Conservation (phyloP, 2,113 vertebrate species). For the Marmota flaviventris region DNA sequence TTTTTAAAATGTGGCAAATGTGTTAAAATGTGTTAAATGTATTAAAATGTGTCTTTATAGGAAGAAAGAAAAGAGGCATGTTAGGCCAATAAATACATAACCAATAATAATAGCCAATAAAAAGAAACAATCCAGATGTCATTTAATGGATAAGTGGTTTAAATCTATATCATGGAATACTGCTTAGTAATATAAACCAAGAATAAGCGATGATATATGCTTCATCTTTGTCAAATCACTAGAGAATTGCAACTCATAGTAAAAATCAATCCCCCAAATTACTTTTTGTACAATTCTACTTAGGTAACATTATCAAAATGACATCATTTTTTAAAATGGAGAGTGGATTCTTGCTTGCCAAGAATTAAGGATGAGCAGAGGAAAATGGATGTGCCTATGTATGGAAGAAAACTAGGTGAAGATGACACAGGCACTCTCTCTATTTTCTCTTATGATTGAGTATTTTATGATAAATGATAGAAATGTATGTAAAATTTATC, state of each 20-base stretch:
- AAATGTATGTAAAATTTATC: neutral
- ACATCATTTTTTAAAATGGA: neutral
- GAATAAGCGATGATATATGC: neutral
- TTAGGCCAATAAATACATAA: neutral
- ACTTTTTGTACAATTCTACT: neutral
- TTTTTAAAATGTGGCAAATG: too few species aligned
- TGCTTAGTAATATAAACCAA: neutral
- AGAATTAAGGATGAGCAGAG: accelerated
- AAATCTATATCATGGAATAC: neutral
- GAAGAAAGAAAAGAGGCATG: neutral
- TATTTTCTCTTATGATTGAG: neutral
- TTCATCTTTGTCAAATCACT: neutral
- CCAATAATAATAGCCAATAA: neutral
- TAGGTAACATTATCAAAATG: neutral
- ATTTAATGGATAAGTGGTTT: neutral
- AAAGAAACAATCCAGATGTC: neutral
- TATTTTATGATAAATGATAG: neutral
- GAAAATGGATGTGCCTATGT: accelerated
- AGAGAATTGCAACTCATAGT: neutral
- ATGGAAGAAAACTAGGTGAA: neutral
- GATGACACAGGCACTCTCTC: neutral
- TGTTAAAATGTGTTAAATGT: too few species aligned
- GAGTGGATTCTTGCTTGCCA: neutral
- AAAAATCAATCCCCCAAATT: neutral
- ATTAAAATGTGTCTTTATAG: neutral